phyloP scores from a whole-genome alignment of 2,888 invertebrate genomes.

The Drosophila phalerata region DNA sequence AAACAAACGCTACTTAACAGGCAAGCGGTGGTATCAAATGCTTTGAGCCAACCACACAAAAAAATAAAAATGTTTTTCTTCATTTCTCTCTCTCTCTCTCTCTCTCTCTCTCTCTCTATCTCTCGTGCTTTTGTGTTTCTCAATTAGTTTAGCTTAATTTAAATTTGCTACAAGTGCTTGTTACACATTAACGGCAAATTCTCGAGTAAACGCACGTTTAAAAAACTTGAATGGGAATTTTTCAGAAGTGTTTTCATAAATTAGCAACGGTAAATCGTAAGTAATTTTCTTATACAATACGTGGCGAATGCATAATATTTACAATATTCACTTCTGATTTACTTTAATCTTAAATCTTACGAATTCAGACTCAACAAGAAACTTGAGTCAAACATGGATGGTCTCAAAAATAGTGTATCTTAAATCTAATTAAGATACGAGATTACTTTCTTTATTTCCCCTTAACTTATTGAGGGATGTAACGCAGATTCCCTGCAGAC shows the following conservation, averaged over 20 bases:
- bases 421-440: slow-evolving; percentile 68
- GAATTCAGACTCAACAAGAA: not conserved
- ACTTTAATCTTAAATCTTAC: too few species aligned
- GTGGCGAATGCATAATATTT: slow-evolving; percentile 7
- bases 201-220: slow-evolving; percentile 54
- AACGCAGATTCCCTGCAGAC: not conserved
- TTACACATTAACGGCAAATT: slow-evolving; percentile 65
- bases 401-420: slow-evolving; percentile 27
- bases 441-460: not conserved
- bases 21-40: slow-evolving; percentile 6
- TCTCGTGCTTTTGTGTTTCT: slow-evolving; percentile 28
- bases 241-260: slow-evolving; percentile 56
- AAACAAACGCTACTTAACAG: slow-evolving; percentile 21
- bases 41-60: slow-evolving; percentile 28
- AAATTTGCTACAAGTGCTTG: slow-evolving; percentile 74
- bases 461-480: not conserved
- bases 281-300: slow-evolving; percentile 15
- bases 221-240: slow-evolving; percentile 36
- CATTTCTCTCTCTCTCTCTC: slow-evolving; percentile 11
- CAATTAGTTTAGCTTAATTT: slow-evolving; percentile 79
- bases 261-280: slow-evolving; percentile 39
- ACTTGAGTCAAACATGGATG: not conserved
- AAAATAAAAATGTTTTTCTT: slow-evolving; percentile 44
- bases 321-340: too few species aligned
- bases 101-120: slow-evolving; percentile 12